Evolutionary conservation across 2,888 invertebrate genomes (phyloP).

Genomic region (Platycheirus albimanus): DNA sequence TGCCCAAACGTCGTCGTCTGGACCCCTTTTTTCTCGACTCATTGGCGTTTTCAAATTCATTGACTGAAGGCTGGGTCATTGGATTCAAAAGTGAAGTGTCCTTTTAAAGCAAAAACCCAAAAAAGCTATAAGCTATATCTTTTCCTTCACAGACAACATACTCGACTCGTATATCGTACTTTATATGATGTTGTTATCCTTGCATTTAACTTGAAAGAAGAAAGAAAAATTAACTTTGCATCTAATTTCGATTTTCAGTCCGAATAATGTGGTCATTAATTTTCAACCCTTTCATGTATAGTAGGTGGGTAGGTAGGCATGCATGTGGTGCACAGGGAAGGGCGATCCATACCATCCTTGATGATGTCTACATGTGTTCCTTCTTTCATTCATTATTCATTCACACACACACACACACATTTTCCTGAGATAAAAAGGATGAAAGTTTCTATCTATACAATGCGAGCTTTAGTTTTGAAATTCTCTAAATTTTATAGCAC

Average conservation of each 20-base stretch:
- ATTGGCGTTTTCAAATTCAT: conserved; percentile 65
- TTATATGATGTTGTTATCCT: conserved; percentile 19
- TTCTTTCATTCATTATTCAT: conserved; percentile 69
- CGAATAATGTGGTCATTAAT: conserved; percentile 74
- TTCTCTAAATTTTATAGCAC: conserved; percentile 37
- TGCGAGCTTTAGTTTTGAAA: conserved; percentile 25
- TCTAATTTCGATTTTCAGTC: conserved; percentile 74
- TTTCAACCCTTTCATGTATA: conserved; percentile 69
- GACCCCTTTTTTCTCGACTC: conserved; percentile 65
- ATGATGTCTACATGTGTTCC: conserved; percentile 57
- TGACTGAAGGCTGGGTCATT: conserved; percentile 51
- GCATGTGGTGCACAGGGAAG: not conserved
- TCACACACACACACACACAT: conserved; percentile 26
- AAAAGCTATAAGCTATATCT: conserved; percentile 11
- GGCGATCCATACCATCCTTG: conserved; percentile 10
- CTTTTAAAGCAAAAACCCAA: conserved; percentile 33
- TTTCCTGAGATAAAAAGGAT: conserved; percentile 22
- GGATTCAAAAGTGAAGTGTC: conserved; percentile 25
- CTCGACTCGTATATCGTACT: not conserved
- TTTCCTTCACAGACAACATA: not conserved
- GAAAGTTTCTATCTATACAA: conserved; percentile 16
- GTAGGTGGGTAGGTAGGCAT: too few relatives aligned
- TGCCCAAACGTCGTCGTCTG: conserved; percentile 56
- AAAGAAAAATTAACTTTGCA: conserved; percentile 70
- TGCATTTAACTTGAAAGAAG: conserved; percentile 59